A percentile compares a stretch with the other conserved stretches of the same genome.
phyloP scores from a whole-genome alignment of 2,797 vertebrate genomes.

The Benthosema pterotum region DNA sequence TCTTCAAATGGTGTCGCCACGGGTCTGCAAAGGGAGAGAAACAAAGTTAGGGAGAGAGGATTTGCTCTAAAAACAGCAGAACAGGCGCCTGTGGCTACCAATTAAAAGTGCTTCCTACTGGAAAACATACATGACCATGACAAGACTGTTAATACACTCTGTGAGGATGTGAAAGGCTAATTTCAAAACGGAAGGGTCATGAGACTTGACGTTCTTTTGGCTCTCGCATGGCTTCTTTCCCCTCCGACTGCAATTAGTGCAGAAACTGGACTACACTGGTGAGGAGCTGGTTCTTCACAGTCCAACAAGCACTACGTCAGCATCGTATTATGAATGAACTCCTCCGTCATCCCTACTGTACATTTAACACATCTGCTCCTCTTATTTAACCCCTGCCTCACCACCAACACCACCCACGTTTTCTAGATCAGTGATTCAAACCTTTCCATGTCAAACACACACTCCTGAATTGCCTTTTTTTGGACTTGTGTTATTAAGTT shows the following conservation, averaged over 20 bases:
- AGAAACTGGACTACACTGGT: neutral
- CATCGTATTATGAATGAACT: neutral
- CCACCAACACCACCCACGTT: no score
- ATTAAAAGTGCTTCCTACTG: no score
- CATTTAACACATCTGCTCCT: neutral
- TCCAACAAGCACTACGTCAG: neutral
- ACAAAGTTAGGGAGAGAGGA: neutral
- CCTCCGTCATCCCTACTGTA: neutral
- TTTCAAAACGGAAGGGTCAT: neutral
- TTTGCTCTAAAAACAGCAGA: neutral
- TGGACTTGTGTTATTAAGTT: no score
- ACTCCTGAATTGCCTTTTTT: no score
- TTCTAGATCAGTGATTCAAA: no score
- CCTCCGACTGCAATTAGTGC: neutral
- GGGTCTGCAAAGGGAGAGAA: slow-evolving; percentile 81
- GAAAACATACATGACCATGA: no score
- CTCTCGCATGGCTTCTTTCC: neutral
- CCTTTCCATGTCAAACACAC: no score
- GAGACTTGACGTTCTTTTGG: neutral
- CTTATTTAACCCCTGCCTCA: neutral
- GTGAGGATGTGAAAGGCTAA: neutral
- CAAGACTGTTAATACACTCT: no score
- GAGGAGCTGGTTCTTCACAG: slow-evolving; percentile 1
- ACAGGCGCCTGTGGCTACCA: no score
- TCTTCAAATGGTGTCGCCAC: slow-evolving; percentile 99